A percentile compares a stretch with the other conserved stretches of the same genome.
Conservation (phyloP, 2,797 vertebrate species). For the Bryconaethiops microstoma region DNA sequence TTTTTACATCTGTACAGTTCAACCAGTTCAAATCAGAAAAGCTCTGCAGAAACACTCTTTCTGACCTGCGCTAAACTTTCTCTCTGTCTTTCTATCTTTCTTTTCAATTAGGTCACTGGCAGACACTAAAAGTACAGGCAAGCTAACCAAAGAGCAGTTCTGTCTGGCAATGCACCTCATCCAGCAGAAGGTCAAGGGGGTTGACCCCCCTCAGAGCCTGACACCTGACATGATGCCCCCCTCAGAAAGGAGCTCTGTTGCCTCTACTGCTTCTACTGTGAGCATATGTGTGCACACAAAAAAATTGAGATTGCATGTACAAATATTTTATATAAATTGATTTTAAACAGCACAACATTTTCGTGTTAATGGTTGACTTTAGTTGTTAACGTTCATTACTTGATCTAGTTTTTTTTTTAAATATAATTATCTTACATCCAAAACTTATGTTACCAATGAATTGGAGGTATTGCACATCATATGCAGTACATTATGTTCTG, state of each 20-base stretch:
- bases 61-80: not conserved
- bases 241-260: slow-evolving; percentile 83
- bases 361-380: not conserved
- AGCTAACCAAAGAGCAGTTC: slow-evolving; percentile 93
- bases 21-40: too few relatives aligned
- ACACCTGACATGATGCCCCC: slow-evolving; percentile 94
- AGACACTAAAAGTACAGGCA: slow-evolving; percentile 90
- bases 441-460: too few relatives aligned
- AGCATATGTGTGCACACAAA: slow-evolving; percentile 1
- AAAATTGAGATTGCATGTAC: too few relatives aligned
- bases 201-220: slow-evolving; percentile 90
- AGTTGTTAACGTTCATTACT: too few relatives aligned
- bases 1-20: too few relatives aligned
- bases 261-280: slow-evolving; percentile 67
- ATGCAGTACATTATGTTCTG: too few relatives aligned
- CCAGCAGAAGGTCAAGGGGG: slow-evolving; percentile 91
- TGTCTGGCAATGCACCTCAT: slow-evolving; percentile 95
- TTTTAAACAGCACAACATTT: not conserved
- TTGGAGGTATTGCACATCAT: too few relatives aligned
- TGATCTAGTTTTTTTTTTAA: too few relatives aligned
- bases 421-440: too few relatives aligned
- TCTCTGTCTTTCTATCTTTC: not conserved
- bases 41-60: not conserved
- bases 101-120: slow-evolving; percentile 85
- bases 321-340: too few relatives aligned